Evolutionary conservation across 1,140 invertebrate species (phyloP).

Genomic region (Brachionus paranguensis): DNA sequence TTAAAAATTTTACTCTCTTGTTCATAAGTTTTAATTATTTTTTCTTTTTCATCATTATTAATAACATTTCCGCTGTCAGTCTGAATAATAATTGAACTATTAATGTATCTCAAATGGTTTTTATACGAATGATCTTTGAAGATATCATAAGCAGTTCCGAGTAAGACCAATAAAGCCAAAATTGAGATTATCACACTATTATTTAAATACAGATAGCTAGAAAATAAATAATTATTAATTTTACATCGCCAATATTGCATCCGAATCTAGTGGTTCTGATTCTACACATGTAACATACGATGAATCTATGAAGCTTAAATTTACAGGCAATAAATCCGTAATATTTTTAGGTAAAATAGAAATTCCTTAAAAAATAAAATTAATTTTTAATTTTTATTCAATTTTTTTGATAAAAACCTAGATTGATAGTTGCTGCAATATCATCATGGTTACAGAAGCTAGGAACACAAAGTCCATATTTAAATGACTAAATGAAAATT

Average conservation of each 20-base stretch:
- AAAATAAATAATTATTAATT: not conserved
- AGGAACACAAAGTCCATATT: slow-evolving; percentile 33
- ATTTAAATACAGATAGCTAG: not conserved
- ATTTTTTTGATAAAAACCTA: not conserved
- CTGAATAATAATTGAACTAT: not conserved
- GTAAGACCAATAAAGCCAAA: not conserved
- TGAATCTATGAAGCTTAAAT: slow-evolving; percentile 5
- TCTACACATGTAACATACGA: slow-evolving; percentile 6
- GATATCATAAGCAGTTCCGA: not conserved
- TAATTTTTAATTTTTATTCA: not conserved
- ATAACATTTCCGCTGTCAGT: not conserved
- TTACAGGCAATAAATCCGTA: not conserved
- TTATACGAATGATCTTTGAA: not conserved
- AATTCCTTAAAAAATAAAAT: not conserved
- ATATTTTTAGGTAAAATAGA: not conserved
- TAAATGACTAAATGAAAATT: not conserved
- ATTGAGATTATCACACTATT: not conserved
- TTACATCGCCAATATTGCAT: not conserved
- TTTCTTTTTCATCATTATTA: slow-evolving; percentile 28
- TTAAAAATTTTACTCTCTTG: not conserved
- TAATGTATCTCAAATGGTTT: not conserved
- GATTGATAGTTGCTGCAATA: not conserved
- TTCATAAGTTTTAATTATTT: slow-evolving; percentile 24
- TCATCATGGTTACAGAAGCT: slow-evolving; percentile 4
- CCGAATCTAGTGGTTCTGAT: not conserved